Percentiles rank a stretch among this genome's conserved stretches.
Conservation (phyloP, 1,140 invertebrate species). For the Eriosoma lanigerum region DNA sequence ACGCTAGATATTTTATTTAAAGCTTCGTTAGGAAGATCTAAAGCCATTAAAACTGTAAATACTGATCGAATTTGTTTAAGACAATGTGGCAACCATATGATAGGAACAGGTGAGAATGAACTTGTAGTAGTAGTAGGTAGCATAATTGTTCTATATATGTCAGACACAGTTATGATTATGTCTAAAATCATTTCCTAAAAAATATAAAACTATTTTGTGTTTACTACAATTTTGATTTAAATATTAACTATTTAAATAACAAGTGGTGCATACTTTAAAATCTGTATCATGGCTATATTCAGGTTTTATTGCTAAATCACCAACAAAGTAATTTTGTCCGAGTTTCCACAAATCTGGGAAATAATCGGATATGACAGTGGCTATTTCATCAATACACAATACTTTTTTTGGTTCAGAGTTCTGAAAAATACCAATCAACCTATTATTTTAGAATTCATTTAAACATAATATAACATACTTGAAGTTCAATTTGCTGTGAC, state of each 20-base stretch:
- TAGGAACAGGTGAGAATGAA: conserved; percentile 31
- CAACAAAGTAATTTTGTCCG: conserved; percentile 85
- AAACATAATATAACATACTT: conserved; percentile 4
- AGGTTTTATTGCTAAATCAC: conserved; percentile 74
- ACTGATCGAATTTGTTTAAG: conserved; percentile 71
- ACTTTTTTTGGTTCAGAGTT: conserved; percentile 60
- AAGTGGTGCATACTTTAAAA: conserved; percentile 65
- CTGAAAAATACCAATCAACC: conserved; percentile 4
- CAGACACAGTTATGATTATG: conserved; percentile 43
- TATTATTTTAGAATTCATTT: background rate
- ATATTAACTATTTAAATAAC: background rate
- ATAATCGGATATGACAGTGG: conserved; percentile 68
- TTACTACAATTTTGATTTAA: background rate
- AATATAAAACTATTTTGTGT: conserved; percentile 19
- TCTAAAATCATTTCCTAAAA: conserved; percentile 52
- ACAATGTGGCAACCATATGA: conserved; percentile 76
- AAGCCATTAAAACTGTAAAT: conserved; percentile 69
- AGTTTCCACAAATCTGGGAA: conserved; percentile 87
- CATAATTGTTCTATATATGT: conserved; percentile 48
- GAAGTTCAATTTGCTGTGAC: conserved; percentile 33
- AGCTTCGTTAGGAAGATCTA: conserved; percentile 79
- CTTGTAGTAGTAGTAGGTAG: conserved; percentile 41
- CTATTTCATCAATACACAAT: conserved; percentile 73
- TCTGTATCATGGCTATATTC: conserved; percentile 69
- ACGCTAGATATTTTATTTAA: conserved; percentile 80